Conservation (phyloP, 2,888 invertebrate genomes). For the Scaptomyza flava region DNA sequence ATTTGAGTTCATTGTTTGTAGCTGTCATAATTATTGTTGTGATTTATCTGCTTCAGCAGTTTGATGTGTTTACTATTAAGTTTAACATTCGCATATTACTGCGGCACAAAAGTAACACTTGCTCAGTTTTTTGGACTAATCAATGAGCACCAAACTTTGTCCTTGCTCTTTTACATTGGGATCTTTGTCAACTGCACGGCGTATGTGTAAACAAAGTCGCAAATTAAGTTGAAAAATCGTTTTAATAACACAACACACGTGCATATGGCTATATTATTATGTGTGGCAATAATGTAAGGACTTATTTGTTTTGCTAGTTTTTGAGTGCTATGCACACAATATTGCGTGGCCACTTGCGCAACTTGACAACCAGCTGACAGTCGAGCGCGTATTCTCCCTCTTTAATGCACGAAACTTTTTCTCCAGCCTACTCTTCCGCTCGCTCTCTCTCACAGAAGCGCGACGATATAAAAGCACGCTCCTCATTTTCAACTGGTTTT, state of each 20-base stretch:
- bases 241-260: conserved; percentile 7
- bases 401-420: conserved; percentile 24
- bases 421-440: conserved; percentile 24
- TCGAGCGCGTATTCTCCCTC: conserved; percentile 36
- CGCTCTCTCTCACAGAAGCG: conserved; percentile 19
- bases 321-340: conserved; percentile 33
- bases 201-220: conserved; percentile 40
- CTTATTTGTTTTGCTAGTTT: conserved; percentile 19
- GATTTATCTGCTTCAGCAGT: conserved; percentile 42
- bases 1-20: conserved; percentile 17
- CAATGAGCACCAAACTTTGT: conserved; percentile 38
- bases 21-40: conserved; percentile 31
- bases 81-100: conserved; percentile 58
- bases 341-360: conserved; percentile 69
- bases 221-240: conserved; percentile 12
- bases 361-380: conserved; percentile 70
- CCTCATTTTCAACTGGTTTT: conserved; percentile 33
- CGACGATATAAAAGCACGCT: conserved; percentile 52
- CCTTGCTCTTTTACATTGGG: conserved; percentile 21
- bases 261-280: conserved; percentile 15
- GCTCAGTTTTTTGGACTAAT: conserved; percentile 30
- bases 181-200: conserved; percentile 48
- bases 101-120: conserved; percentile 38
- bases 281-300: conserved; percentile 10
- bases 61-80: conserved; percentile 51